phyloP scores from a whole-genome alignment of 2,113 vertebrate species.

The Zingel zingel region DNA sequence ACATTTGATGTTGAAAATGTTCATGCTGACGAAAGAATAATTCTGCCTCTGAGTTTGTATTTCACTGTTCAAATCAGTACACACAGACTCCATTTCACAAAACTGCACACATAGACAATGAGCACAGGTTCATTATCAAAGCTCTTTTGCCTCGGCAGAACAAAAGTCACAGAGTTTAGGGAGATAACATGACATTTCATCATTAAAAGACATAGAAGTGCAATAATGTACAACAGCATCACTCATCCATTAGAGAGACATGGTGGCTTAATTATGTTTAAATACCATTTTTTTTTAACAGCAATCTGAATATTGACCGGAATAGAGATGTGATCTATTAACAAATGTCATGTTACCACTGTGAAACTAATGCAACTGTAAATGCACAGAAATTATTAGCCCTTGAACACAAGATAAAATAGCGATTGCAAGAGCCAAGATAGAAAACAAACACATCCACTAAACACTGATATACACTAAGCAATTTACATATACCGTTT shows the following conservation, averaged over 20 bases:
- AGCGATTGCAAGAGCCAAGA: constrained; percentile 30
- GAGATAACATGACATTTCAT: constrained; percentile 41
- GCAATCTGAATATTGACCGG: constrained; percentile 34
- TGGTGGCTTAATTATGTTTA: constrained; percentile 1
- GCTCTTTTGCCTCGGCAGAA: constrained; percentile 42
- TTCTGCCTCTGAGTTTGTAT: constrained; percentile 46
- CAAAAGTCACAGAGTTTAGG: constrained; percentile 68
- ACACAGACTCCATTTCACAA: constrained; percentile 54
- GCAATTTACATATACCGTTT: constrained; percentile 43
- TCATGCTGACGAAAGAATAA: neutral
- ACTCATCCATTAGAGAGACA: constrained; percentile 17
- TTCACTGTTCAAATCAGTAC: constrained; percentile 46
- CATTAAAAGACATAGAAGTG: constrained; percentile 41
- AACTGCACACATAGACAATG: constrained; percentile 47
- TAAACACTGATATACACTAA: constrained; percentile 46
- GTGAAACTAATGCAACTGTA: constrained; percentile 41
- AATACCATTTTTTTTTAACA: constrained; percentile 7
- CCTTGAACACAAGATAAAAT: constrained; percentile 69
- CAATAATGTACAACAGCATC: constrained; percentile 51
- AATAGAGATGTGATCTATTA: constrained; percentile 30
- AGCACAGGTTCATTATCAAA: constrained; percentile 52
- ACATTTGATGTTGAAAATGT: neutral
- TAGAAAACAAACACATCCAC: constrained; percentile 52
- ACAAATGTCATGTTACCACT: constrained; percentile 25
- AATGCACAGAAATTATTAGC: constrained; percentile 64